Base-by-base conservation (phyloP, 2,888 invertebrate genomes). In the Schizotus pectinicornis region DNA sequence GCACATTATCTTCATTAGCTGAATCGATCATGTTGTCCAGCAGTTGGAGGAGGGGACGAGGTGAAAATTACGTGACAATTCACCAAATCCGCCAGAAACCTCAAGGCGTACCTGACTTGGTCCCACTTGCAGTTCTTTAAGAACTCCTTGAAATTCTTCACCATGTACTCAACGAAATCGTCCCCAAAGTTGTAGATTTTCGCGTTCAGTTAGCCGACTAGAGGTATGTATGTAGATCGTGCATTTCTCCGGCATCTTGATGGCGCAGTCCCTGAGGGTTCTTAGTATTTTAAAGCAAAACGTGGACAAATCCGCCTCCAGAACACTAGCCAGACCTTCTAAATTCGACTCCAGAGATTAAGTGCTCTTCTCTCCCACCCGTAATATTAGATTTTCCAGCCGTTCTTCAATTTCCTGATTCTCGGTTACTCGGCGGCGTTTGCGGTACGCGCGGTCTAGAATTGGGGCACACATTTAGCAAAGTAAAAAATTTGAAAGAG, bases 141-240 rank as follows among this genome's bases (percentile, higher is more conserved):
- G 30, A 92, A 89, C 73, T 98, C 97, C 79, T 97, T 97, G 69
- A 98, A 92, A 37, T 93, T 92, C 70, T 94, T 90, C 1, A 97
- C 94, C 84, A 98, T 91, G 71, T 94, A 91, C 74, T 98, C 97
- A 0, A 97, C 95, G 82, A 97, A 96, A 84, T 98, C 98, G 45
- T 98, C 98, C 34, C 98, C 98, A 79, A 98, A 98, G 79, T 95
- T 95, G 76, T 95, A 98, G 77, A 98, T 98, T 78, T 97, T 96
- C 0, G 96, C 96, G 81, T 99, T 99, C n/a, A 99, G 82, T 35
- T 99, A 83, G 8, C 99, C 99, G 46, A 98, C 96, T 11, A 99
- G n/a, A n/a, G n/a, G n/a, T n/a, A n/a, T n/a, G n/a, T n/a, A n/a
- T 94, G 74, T 99, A 99, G 45, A 99, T 95, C 0, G 98, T 95